Base-by-base conservation (phyloP, 2,797 vertebrate species). In the Syngnathus acus region DNA sequence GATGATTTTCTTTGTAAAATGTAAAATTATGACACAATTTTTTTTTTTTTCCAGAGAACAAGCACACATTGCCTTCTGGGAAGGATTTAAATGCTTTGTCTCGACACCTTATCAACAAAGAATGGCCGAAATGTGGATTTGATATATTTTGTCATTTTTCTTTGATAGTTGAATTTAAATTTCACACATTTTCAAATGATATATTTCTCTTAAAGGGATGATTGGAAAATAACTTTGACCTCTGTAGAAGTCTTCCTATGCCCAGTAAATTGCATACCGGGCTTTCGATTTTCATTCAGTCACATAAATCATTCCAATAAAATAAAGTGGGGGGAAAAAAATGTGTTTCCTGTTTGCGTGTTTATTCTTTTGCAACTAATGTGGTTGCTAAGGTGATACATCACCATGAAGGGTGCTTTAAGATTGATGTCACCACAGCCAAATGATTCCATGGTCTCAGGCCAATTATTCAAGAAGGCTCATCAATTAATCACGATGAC, bases 241-340 rank as follows among this genome's bases (percentile, higher is more conserved):
- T 92, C 92, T 91, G 88, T 89, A 90, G 89, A 92, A 92, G 90
- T 93, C 91, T 93, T 92, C 90, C 85, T 91, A 90, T 73, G 81
- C 87, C 83, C 85, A 78, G 87, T 77, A 78, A 83, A 87, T 82
- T 88, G 82, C 78, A 67, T 80, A 77, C 84, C 51, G 75, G 84
- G 82, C 82, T 73, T 91, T 88, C 88, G 81, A 85, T 85, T 91
- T 92, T 88, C 73, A 84, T 83, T 82, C 80, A 84, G 84, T 90
- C 85, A 85, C 87, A 84, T 90, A 88, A 92, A 90, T 90, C 85
- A 92, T 92, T 90, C 70, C 83, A 90, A 86, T 86, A 89, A 90
- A 80, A 84, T 78, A 51, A 78, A 86, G 78, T 81, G 77, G 84
- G 73, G 81, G 84, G 78, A 80, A 70, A 73, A 17, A 38, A 9